phyloP scores from a whole-genome alignment of 2,113 vertebrate species.

The Halcyon malimbica region DNA sequence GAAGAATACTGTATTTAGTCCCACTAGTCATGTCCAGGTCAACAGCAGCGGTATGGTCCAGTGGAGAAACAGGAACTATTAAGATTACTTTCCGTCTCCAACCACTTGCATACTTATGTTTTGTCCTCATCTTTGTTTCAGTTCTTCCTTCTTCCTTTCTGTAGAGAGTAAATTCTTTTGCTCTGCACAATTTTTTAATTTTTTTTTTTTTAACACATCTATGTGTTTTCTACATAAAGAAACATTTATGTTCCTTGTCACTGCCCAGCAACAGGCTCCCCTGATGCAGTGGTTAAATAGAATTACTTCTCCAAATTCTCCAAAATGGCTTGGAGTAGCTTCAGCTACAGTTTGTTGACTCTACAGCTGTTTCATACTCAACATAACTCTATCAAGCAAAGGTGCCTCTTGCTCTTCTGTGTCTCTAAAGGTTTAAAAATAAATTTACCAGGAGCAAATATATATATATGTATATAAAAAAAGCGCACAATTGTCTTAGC shows the following conservation, averaged over 20 bases:
- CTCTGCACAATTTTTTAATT: not conserved
- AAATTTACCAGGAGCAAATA: not conserved
- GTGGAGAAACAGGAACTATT: not conserved
- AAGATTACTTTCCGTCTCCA: not conserved
- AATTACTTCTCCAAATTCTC: not conserved
- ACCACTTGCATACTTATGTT: not conserved
- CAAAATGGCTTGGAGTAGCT: not conserved
- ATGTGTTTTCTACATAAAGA: not conserved
- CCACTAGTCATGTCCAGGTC: not conserved
- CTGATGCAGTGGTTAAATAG: not conserved
- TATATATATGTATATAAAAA: not conserved
- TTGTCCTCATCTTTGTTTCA: not conserved
- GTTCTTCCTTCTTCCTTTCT: not conserved
- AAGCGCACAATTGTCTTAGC: not conserved
- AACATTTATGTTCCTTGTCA: not conserved
- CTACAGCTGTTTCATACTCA: not conserved
- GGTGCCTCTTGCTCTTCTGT: not conserved
- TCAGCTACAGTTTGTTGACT: not conserved
- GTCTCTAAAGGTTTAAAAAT: not conserved
- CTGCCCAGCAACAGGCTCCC: not conserved
- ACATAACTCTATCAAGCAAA: not conserved
- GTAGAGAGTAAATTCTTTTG: not conserved
- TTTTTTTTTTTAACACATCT: not conserved
- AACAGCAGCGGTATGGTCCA: not conserved
- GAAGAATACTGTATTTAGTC: not conserved